These are phyloP conservation scores for Eumerus sabulonum DNA, from an alignment of 2,888 invertebrate genomes.

Conservation along the genomic window DNA sequence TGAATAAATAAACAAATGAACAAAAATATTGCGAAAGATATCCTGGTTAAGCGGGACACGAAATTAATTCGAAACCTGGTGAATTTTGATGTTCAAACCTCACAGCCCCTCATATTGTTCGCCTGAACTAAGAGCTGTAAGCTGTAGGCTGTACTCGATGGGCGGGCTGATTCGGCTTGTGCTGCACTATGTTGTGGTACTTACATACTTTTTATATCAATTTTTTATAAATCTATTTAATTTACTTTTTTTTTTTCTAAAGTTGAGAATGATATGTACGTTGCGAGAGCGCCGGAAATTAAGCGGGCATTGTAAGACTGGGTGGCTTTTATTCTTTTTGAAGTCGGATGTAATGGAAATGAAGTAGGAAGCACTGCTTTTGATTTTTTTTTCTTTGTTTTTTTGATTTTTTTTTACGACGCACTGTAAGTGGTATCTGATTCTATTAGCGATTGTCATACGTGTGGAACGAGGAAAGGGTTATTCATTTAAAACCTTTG, in stretches of 20 bases:
- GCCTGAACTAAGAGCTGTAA: too few relatives aligned
- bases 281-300: slow-evolving; percentile 37
- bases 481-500: too few relatives aligned
- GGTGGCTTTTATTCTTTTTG: slow-evolving; percentile 1
- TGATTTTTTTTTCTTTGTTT: too few relatives aligned
- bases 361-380: slow-evolving; percentile 2
- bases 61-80: slow-evolving; percentile 33
- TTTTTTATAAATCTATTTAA: slow-evolving; percentile 4
- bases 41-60: neutral
- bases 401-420: neutral
- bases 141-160: too few relatives aligned
- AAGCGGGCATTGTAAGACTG: slow-evolving; percentile 17
- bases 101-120: too few relatives aligned
- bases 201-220: slow-evolving; percentile 26
- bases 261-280: slow-evolving; percentile 1
- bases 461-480: too few relatives aligned
- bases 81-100: slow-evolving; percentile 37
- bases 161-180: too few relatives aligned
- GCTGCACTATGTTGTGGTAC: too few relatives aligned
- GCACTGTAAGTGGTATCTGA: slow-evolving; percentile 1
- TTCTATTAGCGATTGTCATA: slow-evolving; percentile 2
- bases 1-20: slow-evolving; percentile 61
- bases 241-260: slow-evolving; percentile 4
- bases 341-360: slow-evolving; percentile 28
- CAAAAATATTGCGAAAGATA: slow-evolving; percentile 22